Base-by-base conservation (phyloP, 2,797 vertebrate genomes). In the Carapus acus region DNA sequence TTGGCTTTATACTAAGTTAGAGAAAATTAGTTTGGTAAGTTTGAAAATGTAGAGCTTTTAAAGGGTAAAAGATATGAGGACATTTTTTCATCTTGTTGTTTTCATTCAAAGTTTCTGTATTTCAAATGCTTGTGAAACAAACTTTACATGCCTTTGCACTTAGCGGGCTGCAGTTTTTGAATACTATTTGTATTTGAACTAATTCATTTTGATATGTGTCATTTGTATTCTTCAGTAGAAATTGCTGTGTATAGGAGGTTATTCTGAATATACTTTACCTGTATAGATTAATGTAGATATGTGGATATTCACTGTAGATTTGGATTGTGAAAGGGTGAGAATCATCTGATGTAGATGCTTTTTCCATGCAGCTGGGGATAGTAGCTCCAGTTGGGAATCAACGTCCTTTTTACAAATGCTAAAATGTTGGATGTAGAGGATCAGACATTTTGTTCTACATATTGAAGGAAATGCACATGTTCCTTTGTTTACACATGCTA, bases 401-500 rank as follows among this genome's bases (percentile, higher is more conserved):
- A 4, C 31, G 13, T 58, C 20, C 58, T n/a, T 47, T 60, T 55
- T 49, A 62, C 13, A 65, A 62, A 66, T 58, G 43, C 33, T 65
- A 57, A 59, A 46, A 20, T 65, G 56, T 50, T 43, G 72, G 40
- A 72, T 78, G 55, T 49, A 37, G 69, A 55, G 42, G 48, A 69
- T 58, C 62, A 74, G 66, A 63, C 70, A 24, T 54, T 64, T 48
- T 59, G 7, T 23, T 49, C 48, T 52, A 50, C 16, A 71, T 21
- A 43, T 13, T 56, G 51, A 24, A 65, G 43, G 43, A 72, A 61
- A 70, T 58, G 6, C 45, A 63, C 55, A 51, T 46, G 48, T 69
- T 79, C 24, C 19, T 70, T 77, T 81, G 71, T 84, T 84, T 80
- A 78, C 73, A 80, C 46, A 54, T 72, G 52, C 65, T 76, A 65